phyloP scores from a whole-genome alignment of 2,113 vertebrate species.

The Pelmatolapia mariae region DNA sequence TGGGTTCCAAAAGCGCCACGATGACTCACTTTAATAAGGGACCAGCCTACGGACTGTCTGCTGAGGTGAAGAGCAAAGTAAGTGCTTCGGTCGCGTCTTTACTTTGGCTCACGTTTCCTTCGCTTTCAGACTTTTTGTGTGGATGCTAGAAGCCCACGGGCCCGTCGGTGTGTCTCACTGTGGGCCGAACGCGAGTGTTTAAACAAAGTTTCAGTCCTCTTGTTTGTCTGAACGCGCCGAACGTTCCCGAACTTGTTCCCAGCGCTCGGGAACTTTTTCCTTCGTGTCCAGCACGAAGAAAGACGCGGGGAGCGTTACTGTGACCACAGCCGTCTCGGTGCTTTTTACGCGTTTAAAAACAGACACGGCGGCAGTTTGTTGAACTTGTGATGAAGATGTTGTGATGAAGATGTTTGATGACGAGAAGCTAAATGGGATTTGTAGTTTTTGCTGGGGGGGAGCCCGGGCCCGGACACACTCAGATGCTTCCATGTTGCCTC shows the following conservation, averaged over 20 bases:
- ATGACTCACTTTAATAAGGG: constrained; percentile 95
- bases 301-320: not conserved
- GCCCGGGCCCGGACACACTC: not conserved
- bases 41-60: constrained; percentile 88
- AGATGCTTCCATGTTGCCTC: not conserved
- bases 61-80: constrained; percentile 93
- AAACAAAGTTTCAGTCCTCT: not conserved
- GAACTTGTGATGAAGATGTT: not conserved
- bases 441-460: not conserved
- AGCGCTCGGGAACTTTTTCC: not conserved
- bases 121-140: not conserved
- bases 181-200: not conserved
- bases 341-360: not conserved
- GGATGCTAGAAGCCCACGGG: not conserved
- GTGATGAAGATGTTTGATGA: not conserved
- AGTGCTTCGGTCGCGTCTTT: not conserved
- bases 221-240: not conserved
- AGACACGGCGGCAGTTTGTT: not conserved
- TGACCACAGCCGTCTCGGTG: not conserved
- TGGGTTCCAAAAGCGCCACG: not conserved
- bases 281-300: not conserved
- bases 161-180: not conserved
- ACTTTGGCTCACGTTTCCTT: not conserved
- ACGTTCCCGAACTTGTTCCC: not conserved
- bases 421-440: fast-evolving